Percentiles rank a stretch among this genome's conserved stretches.
Conservation (phyloP, 2,888 invertebrate genomes). For the Ochlodes sylvanus region DNA sequence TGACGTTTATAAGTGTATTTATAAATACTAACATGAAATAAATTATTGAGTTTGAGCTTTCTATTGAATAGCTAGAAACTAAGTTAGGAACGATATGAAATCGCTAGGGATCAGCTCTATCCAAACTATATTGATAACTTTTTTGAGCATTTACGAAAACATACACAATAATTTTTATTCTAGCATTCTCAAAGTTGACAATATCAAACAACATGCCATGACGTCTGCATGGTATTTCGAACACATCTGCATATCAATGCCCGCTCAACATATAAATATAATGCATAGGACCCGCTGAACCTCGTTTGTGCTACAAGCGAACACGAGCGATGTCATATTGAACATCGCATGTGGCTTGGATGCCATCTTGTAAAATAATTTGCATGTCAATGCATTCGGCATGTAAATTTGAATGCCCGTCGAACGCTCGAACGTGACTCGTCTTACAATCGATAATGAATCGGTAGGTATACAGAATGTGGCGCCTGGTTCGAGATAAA, state of each 20-base stretch:
- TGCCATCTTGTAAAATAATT: constrained; percentile 47
- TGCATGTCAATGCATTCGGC: constrained; percentile 53
- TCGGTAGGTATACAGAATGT: constrained; percentile 7
- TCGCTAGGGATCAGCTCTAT: no score
- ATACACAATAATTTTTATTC: no score
- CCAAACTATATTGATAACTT: no score
- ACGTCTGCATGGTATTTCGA: neutral
- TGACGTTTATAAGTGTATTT: no score
- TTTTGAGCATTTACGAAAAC: no score
- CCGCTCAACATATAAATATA: constrained; percentile 18
- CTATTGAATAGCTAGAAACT: no score
- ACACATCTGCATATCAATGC: constrained; percentile 16
- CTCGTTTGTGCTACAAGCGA: constrained; percentile 23
- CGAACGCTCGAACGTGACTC: constrained; percentile 29
- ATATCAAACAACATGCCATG: no score
- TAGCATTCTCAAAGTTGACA: no score
- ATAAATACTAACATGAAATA: no score
- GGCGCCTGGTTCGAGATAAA: neutral
- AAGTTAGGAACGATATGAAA: no score
- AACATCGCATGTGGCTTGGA: constrained; percentile 28
- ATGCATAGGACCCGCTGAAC: constrained; percentile 17
- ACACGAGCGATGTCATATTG: constrained; percentile 17
- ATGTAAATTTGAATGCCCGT: constrained; percentile 47
- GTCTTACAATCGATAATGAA: constrained; percentile 32
- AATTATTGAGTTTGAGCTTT: no score